A percentile compares a stretch with the other conserved stretches of the same genome.
Conservation (phyloP, 2,888 invertebrate genomes). For the Aphodius granarius region DNA sequence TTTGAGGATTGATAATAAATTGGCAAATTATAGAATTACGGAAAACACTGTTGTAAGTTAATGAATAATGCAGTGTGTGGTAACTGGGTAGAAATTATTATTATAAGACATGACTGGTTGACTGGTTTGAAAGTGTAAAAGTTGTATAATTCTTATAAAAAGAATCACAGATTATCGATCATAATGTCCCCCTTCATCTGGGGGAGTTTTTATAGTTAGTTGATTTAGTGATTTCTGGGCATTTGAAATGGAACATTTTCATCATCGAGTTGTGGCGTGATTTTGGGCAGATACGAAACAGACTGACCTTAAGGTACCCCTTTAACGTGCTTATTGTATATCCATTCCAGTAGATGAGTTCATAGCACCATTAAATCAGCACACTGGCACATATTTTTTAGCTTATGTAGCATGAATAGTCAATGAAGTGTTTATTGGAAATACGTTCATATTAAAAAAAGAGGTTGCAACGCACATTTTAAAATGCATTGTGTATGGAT, state of each 20-base stretch:
- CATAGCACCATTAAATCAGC: background rate
- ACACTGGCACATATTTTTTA: background rate
- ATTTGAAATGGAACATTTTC: background rate
- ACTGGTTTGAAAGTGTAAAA: background rate
- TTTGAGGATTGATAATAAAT: no score
- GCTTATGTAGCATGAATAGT: background rate
- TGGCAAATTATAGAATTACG: no score
- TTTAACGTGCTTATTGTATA: background rate
- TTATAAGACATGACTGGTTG: no score
- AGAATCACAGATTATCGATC: background rate
- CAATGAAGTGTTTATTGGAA: background rate
- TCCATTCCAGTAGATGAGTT: background rate
- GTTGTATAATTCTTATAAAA: background rate
- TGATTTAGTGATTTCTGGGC: background rate
- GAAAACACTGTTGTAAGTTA: no score
- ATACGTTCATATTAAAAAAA: background rate
- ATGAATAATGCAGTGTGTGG: no score
- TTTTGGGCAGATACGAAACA: background rate
- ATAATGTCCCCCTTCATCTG: background rate
- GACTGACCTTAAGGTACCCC: background rate
- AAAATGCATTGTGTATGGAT: background rate
- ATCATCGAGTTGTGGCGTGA: background rate
- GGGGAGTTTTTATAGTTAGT: background rate
- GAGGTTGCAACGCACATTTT: background rate
- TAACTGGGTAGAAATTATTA: no score